Base-by-base conservation (phyloP, 2,113 vertebrate species). In the Myiopsitta monachus region DNA sequence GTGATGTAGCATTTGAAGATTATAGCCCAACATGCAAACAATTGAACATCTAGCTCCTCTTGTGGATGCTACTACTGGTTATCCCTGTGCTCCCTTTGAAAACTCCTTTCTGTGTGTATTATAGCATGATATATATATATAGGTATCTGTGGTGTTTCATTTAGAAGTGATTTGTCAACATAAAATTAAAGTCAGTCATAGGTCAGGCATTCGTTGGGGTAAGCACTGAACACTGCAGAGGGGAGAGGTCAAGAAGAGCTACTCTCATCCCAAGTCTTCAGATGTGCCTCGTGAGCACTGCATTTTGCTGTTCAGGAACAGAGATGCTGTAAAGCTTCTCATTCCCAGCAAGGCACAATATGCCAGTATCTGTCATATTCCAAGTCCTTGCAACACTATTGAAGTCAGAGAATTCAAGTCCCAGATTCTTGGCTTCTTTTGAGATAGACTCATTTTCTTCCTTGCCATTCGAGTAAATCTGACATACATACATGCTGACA, bases 261-360 rank as follows among this genome's bases (percentile, higher is more conserved):
- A 7, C 36, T 78, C 31, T 9, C 43, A 62, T 92, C 88, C 80
- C n/a, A 11, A 9, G 52, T 52, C 55, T 73, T 95, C 67, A 47
- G 57, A 75, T 82, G 74, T 72, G 73, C 69, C 66, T 83, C 1
- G 0, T 30, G 38, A 92, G 51, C 66, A 7, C 15, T 21, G 30
- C 0, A 0, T 41, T 41, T 61, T 88, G 77, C 83, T 90, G n/a
- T 81, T 92, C 21, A 77, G 86, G 77, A 95, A 39, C 64, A 68
- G 90, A 88, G 88, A 64, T 0, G 0, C 78, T 76, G 39, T 73
- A 84, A 76, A 89, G 84, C 85, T 95, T 94, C 85, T 94, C 68
- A 55, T 95, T 92, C 95, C 81, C 88, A 88, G 76, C 85, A 81
- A 91, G 92, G 51, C 79, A 78, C 68, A 93, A 31, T 92, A 86